Conservation (phyloP, 2,797 vertebrate genomes). For the Parotocinclus haroldoi region DNA sequence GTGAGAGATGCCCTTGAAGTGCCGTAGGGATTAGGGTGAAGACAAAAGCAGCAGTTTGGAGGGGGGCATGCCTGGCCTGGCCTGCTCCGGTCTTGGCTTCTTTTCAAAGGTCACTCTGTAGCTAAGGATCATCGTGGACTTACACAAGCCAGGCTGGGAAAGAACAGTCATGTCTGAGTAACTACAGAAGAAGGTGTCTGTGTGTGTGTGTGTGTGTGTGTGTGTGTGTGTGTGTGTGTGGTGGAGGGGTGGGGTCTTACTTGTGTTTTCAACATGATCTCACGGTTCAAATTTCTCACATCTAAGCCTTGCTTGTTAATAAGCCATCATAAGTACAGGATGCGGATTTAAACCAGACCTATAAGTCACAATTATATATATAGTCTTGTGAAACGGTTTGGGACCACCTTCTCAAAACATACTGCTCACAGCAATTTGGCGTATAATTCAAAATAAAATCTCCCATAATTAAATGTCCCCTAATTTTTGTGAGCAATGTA, state of each 20-base stretch:
- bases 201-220: background rate
- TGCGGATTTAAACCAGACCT: background rate
- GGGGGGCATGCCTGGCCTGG: constrained; percentile 40
- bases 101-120: constrained; percentile 67
- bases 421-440: no score
- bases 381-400: no score
- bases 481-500: no score
- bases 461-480: no score
- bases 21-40: constrained; percentile 60
- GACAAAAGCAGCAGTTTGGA: constrained; percentile 65
- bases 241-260: background rate
- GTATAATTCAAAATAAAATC: no score
- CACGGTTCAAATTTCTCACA: no score
- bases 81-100: constrained; percentile 47
- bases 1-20: constrained; percentile 70
- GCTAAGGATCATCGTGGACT: constrained; percentile 62
- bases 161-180: constrained; percentile 39
- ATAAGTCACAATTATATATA: no score
- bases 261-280: background rate
- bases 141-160: constrained; percentile 56
- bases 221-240: background rate
- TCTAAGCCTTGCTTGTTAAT: background rate
- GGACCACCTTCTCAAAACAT: no score
- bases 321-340: background rate
- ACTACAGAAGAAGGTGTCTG: constrained; percentile 12